Conservation (phyloP, 2,797 vertebrate species). For the Carapus acus region DNA sequence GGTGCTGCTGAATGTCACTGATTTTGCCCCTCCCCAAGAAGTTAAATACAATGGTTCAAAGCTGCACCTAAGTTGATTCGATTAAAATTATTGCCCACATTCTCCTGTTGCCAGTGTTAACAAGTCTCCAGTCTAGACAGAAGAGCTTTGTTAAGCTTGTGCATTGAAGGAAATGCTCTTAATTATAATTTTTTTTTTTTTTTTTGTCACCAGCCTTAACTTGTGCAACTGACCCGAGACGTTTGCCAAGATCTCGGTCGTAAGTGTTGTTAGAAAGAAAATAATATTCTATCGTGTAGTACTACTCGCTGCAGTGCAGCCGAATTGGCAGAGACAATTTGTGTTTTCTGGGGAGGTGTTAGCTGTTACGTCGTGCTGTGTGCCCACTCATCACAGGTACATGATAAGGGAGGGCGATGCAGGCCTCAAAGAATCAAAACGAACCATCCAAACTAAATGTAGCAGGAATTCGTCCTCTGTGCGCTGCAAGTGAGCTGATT, state of each 20-base stretch:
- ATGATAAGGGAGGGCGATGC: conserved; percentile 35
- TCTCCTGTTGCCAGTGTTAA: conserved; percentile 65
- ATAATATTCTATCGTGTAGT: conserved; percentile 64
- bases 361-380: conserved; percentile 63
- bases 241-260: conserved; percentile 48
- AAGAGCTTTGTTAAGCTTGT: conserved; percentile 54
- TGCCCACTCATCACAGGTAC: conserved; percentile 54
- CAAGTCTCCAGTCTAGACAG: conserved; percentile 48
- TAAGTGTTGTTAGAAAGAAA: conserved; percentile 48
- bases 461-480: conserved; percentile 58
- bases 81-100: conserved; percentile 46
- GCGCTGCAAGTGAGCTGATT: conserved; percentile 38
- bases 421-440: conserved; percentile 27
- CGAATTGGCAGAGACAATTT: conserved; percentile 60
- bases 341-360: conserved; percentile 45
- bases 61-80: conserved; percentile 43
- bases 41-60: conserved; percentile 49
- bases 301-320: conserved; percentile 75
- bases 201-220: conserved; percentile 67
- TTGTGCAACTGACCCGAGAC: conserved; percentile 63
- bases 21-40: conserved; percentile 47
- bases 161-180: conserved; percentile 57
- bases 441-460: conserved; percentile 60
- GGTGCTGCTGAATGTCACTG: conserved; percentile 12
- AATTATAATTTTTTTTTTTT: conserved; percentile 3